Conservation (phyloP, 2,888 invertebrate species). For the Trypoxylon attenuatum region DNA sequence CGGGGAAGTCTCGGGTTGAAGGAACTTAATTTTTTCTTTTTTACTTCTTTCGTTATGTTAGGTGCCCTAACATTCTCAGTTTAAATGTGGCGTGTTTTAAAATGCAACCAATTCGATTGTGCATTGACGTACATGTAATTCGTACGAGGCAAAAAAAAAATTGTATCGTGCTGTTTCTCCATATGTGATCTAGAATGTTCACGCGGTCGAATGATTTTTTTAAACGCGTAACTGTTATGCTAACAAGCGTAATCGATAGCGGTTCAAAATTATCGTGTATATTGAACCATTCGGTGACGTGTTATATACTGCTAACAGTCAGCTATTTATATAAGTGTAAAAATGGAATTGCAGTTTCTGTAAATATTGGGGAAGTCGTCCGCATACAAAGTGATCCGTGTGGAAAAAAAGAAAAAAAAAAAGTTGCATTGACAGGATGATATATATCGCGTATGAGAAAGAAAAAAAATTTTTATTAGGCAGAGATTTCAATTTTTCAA, state of each 20-base stretch:
- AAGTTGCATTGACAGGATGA: conserved; percentile 3
- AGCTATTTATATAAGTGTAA: not conserved
- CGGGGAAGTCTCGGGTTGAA: no score
- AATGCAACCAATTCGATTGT: no score
- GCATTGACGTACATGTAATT: no score
- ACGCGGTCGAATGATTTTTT: conserved; percentile 13
- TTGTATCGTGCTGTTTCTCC: not conserved
- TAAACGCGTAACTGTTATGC: conserved; percentile 21
- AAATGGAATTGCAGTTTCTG: conserved; percentile 5
- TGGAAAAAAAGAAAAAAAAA: not conserved
- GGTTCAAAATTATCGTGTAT: no score
- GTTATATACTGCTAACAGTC: not conserved
- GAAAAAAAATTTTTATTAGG: conserved; percentile 11
- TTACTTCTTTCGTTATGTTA: no score
- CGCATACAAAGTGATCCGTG: not conserved
- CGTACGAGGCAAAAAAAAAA: no score
- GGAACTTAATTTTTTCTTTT: no score
- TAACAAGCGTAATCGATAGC: conserved; percentile 3
- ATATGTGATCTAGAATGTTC: conserved; percentile 24
- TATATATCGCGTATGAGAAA: conserved; percentile 31
- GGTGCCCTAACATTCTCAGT: no score
- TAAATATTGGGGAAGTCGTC: no score
- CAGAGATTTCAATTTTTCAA: conserved; percentile 11
- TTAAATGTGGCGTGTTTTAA: no score
- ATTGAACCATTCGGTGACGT: no score